phyloP scores from a whole-genome alignment of 2,888 invertebrate genomes.

The Hylaea fasciaria region DNA sequence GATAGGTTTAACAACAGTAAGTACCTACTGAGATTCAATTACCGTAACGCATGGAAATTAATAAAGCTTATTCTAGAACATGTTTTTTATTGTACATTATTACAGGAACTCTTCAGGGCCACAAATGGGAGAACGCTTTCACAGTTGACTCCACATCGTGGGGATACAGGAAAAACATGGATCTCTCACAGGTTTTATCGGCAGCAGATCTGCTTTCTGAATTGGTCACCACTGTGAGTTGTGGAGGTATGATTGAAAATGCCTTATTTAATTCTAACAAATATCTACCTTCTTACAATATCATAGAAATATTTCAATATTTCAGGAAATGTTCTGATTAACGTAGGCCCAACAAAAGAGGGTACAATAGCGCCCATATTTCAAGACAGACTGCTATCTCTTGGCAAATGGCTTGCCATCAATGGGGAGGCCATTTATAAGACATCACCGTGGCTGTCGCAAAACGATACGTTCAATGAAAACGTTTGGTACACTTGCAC shows the following conservation, averaged over 20 bases:
- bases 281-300: too few species aligned
- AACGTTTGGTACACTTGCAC: conserved; percentile 90
- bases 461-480: conserved; percentile 91
- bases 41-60: too few species aligned
- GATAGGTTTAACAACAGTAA: conserved; percentile 87
- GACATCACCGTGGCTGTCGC: conserved; percentile 90
- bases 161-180: conserved; percentile 92
- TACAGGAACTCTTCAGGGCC: conserved; percentile 73
- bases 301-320: conserved; percentile 29
- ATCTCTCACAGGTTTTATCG: conserved; percentile 87
- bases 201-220: conserved; percentile 88
- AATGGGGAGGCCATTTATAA: conserved; percentile 95
- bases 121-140: conserved; percentile 99
- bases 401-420: conserved; percentile 92
- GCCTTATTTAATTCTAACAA: too few species aligned
- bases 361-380: conserved; percentile 94
- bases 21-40: conserved; percentile 22
- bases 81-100: neutral
- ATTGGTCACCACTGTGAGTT: conserved; percentile 91
- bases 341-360: conserved; percentile 96
- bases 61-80: too few species aligned
- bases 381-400: conserved; percentile 91
- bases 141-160: conserved; percentile 94
- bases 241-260: conserved; percentile 91
- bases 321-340: conserved; percentile 92